Percentiles rank a stretch among this genome's conserved stretches.
These are phyloP conservation scores for Erpornis zantholeuca DNA, from an alignment of 2,113 vertebrate species.

Conservation along the genomic window DNA sequence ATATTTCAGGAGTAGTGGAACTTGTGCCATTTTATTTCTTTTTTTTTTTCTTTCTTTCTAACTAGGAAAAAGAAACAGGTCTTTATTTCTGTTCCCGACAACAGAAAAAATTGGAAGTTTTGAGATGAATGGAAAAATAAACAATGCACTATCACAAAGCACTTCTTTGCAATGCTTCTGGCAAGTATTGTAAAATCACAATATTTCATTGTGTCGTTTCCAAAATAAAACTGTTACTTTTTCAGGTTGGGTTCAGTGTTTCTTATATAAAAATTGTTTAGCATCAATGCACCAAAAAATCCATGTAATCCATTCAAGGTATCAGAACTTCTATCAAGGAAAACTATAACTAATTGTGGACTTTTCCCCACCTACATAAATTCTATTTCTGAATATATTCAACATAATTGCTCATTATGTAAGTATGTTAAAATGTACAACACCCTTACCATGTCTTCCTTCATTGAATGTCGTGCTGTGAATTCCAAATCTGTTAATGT, in stretches of 20 bases:
- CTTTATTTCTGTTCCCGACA: not conserved
- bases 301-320: not conserved
- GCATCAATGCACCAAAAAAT: not conserved
- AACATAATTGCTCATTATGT: constrained; percentile 37
- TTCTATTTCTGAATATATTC: not conserved
- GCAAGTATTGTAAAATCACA: not conserved
- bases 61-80: not conserved
- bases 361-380: not conserved
- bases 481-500: constrained; percentile 56
- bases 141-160: not conserved
- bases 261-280: not conserved
- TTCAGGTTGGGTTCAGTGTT: not conserved
- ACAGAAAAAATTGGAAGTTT: not conserved
- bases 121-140: not conserved
- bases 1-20: not conserved
- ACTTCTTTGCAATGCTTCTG: not conserved
- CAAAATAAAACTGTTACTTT: not conserved
- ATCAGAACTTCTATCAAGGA: not conserved
- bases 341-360: not conserved
- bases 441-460: constrained; percentile 13
- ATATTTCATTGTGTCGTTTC: not conserved
- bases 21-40: not conserved
- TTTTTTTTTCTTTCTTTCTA: not conserved
- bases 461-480: constrained; percentile 30
- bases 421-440: constrained; percentile 55